phyloP scores from a whole-genome alignment of 2,113 vertebrate genomes.

The Chloroceryle aenea region DNA sequence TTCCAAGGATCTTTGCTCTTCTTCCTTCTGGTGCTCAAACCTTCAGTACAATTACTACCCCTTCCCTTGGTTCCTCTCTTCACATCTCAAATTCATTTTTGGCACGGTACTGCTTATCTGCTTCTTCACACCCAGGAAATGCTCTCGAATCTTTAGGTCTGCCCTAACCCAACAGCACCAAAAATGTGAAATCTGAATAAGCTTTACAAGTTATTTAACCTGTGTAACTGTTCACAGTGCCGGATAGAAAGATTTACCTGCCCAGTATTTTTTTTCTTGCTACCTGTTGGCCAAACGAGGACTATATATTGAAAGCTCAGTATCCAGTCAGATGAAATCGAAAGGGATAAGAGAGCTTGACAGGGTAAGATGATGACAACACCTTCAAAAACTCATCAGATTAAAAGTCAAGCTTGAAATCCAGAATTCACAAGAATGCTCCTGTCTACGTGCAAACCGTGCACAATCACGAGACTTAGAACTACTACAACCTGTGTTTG shows the following conservation, averaged over 20 bases:
- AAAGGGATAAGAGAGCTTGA: neutral
- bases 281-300: neutral
- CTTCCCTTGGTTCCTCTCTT: neutral
- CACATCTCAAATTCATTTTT: neutral
- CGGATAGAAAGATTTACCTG: neutral
- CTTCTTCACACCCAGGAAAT: neutral
- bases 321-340: neutral
- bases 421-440: neutral
- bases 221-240: neutral
- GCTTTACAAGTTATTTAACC: neutral
- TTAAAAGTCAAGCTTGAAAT: neutral
- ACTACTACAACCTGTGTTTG: neutral
- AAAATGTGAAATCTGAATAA: neutral
- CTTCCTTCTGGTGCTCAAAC: neutral
- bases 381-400: neutral
- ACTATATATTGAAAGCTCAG: neutral
- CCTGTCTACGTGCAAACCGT: neutral
- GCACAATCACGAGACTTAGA: neutral
- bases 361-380: neutral
- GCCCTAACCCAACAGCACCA: neutral
- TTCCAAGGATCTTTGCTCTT: neutral
- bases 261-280: neutral
- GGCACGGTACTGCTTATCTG: neutral
- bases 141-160: neutral
- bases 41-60: neutral